Conservation (phyloP, 1,140 invertebrate genomes). For the Drosophila chauvacae region DNA sequence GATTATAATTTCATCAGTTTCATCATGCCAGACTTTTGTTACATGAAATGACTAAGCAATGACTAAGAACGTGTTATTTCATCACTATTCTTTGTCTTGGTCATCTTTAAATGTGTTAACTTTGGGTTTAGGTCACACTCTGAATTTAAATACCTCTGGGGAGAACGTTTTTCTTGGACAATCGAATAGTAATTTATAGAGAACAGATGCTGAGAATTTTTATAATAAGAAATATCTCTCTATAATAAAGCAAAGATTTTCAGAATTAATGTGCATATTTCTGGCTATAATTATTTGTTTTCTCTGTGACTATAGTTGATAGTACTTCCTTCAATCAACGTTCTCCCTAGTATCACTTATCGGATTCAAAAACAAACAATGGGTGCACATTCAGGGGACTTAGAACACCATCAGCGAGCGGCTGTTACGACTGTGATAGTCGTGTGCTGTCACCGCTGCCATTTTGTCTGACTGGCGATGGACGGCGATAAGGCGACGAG, state of each 20-base stretch:
- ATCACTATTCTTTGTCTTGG: not conserved
- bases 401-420: constrained; percentile 16
- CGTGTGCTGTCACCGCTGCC: constrained; percentile 28
- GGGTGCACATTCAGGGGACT: constrained; percentile 8
- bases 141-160: not conserved
- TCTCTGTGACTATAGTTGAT: not conserved
- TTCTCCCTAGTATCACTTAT: constrained; percentile 18
- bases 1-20: not conserved
- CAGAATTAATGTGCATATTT: not conserved
- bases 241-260: not conserved
- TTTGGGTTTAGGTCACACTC: not conserved
- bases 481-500: constrained; percentile 53
- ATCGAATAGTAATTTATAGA: not conserved
- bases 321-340: constrained; percentile 9
- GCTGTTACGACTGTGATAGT: constrained; percentile 13
- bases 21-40: not conserved
- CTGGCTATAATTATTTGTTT: not conserved
- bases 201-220: not conserved
- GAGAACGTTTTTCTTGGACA: not conserved
- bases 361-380: constrained; percentile 18
- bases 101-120: not conserved
- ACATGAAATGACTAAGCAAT: not conserved
- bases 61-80: not conserved
- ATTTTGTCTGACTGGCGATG: constrained; percentile 45
- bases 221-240: not conserved